Conservation (phyloP, 2,888 invertebrate genomes). For the Idaea biselata region DNA sequence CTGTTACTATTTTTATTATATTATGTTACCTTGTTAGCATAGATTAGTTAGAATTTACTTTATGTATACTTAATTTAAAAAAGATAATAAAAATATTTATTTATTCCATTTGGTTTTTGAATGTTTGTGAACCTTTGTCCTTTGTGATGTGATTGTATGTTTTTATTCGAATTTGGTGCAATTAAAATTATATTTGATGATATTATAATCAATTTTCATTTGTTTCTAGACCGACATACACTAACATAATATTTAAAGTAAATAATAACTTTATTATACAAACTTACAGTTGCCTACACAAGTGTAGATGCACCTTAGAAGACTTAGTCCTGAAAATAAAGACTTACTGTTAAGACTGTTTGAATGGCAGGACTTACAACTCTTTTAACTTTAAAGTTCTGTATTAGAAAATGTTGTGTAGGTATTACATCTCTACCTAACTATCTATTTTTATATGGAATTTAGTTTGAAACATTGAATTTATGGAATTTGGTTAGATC, state of each 20-base stretch:
- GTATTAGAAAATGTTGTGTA: too few relatives aligned
- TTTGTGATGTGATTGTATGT: conserved; percentile 12
- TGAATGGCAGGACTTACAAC: too few relatives aligned
- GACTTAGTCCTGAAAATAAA: too few relatives aligned
- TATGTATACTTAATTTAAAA: conserved; percentile 24
- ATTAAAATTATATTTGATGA: not conserved
- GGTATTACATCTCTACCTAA: too few relatives aligned
- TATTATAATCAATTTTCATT: not conserved
- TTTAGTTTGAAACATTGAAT: too few relatives aligned
- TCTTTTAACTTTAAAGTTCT: too few relatives aligned
- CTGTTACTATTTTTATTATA: not conserved
- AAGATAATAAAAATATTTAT: conserved; percentile 37
- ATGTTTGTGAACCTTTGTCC: conserved; percentile 31
- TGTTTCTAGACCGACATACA: not conserved
- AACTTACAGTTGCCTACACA: not conserved
- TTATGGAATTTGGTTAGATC: too few relatives aligned
- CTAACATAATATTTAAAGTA: not conserved
- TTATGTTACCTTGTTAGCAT: conserved; percentile 1
- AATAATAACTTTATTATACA: not conserved
- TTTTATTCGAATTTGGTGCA: conserved; percentile 15
- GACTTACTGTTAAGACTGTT: too few relatives aligned
- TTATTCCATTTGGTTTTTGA: conserved; percentile 34
- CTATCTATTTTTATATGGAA: too few relatives aligned
- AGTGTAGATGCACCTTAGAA: too few relatives aligned
- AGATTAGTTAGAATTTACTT: conserved; percentile 14